Evolutionary conservation across 2,797 vertebrate species (phyloP), one percentile per base, ranked within the genome.

Genomic region (Coilia nasus): DNA sequence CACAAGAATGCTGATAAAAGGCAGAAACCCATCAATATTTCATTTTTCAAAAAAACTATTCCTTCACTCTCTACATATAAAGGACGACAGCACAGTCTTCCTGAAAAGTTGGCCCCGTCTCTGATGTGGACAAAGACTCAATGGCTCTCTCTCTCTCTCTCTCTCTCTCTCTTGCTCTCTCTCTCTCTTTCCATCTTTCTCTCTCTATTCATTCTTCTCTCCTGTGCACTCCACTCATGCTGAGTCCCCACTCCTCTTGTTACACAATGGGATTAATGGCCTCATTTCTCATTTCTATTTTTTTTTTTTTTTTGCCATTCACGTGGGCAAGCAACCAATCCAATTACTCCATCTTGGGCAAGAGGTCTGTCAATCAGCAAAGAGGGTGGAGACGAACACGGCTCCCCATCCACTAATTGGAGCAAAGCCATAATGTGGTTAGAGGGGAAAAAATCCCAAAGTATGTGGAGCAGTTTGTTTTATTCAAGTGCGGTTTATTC

Each of bases 221-320:
- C 71, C 71, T 44, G 71, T 78, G 44, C 71, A 41, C 71, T 78
- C 71, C 71, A 21, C 71, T 78, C 71, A 78, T 78, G 71, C 71
- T 44, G 71, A 78, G 71, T 83, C 47, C 47, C 80, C 83, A 60
- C 47, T 59, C 47, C 86, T 91, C 92, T 90, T 81, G 83, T 78
- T 78, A 78, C 88, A 92, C 93, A 94, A 93, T 93, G 90, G 92
- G 92, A 94, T 94, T 94, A 95, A 90, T 88, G 90, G 90, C 90
- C 91, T 92, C 91, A 93, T 94, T 93, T 92, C 91, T 92, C 91
- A 93, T 94, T 93, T 92, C 89, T 92, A 91, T 89, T 91, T 90
- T 94, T 88, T 89, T 93, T 92, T 80, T 78, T 78, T 82, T n/a
- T n/a, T n/a, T n/a, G n/a, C n/a, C 81, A 78, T 88, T 82, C 78